These are phyloP conservation scores for Zelostemma sp. DNA, from an alignment of 1,140 invertebrate species.

Conservation along the genomic window DNA sequence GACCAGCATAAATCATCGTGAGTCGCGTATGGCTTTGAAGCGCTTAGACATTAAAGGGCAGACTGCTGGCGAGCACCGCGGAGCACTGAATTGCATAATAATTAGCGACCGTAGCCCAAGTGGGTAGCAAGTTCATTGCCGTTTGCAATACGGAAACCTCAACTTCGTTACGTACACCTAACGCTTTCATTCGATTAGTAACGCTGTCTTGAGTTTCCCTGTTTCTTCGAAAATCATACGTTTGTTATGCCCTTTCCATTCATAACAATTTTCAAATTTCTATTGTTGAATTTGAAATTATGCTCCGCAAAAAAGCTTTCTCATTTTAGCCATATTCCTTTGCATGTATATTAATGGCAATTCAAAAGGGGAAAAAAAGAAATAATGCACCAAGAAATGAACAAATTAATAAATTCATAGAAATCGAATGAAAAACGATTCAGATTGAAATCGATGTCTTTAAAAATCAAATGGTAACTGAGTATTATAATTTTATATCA, in stretches of 20 bases:
- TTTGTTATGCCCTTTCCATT: too few relatives aligned
- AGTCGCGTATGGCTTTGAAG: conserved; percentile 12
- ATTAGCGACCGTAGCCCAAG: conserved; percentile 47
- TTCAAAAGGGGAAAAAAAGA: too few relatives aligned
- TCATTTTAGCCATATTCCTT: too few relatives aligned
- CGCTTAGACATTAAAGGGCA: conserved; percentile 53
- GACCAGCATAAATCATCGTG: conserved; percentile 23
- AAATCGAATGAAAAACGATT: too few relatives aligned
- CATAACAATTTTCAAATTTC: neutral
- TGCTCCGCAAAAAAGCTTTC: too few relatives aligned
- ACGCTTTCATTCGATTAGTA: conserved; percentile 25
- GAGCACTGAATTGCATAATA: conserved; percentile 54
- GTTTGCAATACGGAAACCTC: conserved; percentile 43
- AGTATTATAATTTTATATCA: too few relatives aligned
- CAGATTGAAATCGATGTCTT: too few relatives aligned
- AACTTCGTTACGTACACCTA: conserved; percentile 28
- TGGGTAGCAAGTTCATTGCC: conserved; percentile 63
- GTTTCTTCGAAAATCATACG: conserved; percentile 2
- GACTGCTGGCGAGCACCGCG: conserved; percentile 20
- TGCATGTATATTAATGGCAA: too few relatives aligned
- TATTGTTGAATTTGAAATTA: too few relatives aligned
- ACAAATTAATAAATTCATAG: too few relatives aligned
- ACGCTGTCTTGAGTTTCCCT: conserved; percentile 30
- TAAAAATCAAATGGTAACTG: too few relatives aligned
- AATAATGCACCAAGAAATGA: too few relatives aligned